A percentile compares a stretch with the other conserved stretches of the same genome.
These are phyloP conservation scores for Pyrgus malvae DNA, from an alignment of 2,888 invertebrate genomes.

Conservation along the genomic window DNA sequence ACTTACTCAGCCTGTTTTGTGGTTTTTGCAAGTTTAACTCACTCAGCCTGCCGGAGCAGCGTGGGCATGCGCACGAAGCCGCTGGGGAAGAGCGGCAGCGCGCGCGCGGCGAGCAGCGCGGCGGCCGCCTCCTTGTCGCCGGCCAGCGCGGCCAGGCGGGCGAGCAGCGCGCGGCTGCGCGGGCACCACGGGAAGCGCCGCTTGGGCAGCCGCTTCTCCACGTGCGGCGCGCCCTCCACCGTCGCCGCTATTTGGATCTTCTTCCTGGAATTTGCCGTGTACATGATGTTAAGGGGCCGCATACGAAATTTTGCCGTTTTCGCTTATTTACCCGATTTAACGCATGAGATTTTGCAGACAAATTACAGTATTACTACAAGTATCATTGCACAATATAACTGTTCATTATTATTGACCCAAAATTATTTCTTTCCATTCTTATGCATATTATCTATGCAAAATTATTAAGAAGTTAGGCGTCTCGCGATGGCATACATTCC, in stretches of 20 bases:
- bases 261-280: conserved; percentile 48
- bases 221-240: conserved; percentile 73
- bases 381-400: too few relatives aligned
- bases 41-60: conserved; percentile 77
- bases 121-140: conserved; percentile 54
- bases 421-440: too few relatives aligned
- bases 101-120: conserved; percentile 79
- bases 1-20: too few relatives aligned
- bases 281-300: too few relatives aligned
- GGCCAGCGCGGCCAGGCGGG: conserved; percentile 38
- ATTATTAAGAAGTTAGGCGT: too few relatives aligned
- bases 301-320: too few relatives aligned
- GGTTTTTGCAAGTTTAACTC: conserved; percentile 43
- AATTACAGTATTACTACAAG: too few relatives aligned
- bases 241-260: conserved; percentile 58
- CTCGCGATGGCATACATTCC: too few relatives aligned
- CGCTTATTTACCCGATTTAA: too few relatives aligned
- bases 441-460: too few relatives aligned
- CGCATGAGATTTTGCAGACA: too few relatives aligned
- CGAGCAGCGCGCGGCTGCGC: conserved; percentile 48
- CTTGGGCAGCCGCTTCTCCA: conserved; percentile 83
- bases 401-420: too few relatives aligned
- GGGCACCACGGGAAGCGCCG: conserved; percentile 87
- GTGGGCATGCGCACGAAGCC: conserved; percentile 85
- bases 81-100: conserved; percentile 85